These are phyloP conservation scores for Echinops telfairi DNA, from an alignment of 2,113 vertebrate genomes.

Conservation along the genomic window DNA sequence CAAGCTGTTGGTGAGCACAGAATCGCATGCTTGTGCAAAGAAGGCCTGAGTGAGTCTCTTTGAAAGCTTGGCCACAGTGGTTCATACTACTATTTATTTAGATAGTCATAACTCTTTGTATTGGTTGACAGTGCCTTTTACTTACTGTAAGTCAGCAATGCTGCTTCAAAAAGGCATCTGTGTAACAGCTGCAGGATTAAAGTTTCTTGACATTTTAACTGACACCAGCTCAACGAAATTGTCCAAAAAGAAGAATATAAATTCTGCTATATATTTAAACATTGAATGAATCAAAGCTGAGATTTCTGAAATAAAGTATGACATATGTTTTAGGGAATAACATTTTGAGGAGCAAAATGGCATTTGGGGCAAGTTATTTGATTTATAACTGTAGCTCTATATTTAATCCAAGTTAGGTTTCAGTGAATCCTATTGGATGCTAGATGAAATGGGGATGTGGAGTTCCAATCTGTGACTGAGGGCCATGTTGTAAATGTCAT, in stretches of 20 bases:
- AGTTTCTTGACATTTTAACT: slow-evolving; percentile 73
- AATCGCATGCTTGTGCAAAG: slow-evolving; percentile 37
- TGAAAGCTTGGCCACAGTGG: slow-evolving; percentile 45
- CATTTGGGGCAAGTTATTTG: slow-evolving; percentile 53
- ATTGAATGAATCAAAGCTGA: slow-evolving; percentile 71
- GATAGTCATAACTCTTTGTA: slow-evolving; percentile 38
- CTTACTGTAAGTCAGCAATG: slow-evolving; percentile 66
- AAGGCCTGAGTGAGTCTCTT: slow-evolving; percentile 34
- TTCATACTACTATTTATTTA: slow-evolving; percentile 46
- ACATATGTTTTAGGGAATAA: slow-evolving; percentile 62
- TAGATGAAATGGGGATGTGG: background rate
- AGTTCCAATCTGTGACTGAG: slow-evolving; percentile 13
- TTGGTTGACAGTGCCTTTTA: slow-evolving; percentile 55
- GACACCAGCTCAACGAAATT: slow-evolving; percentile 63
- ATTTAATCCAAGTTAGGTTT: slow-evolving; percentile 61
- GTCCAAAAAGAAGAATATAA: slow-evolving; percentile 19
- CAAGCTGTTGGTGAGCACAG: slow-evolving; percentile 41
- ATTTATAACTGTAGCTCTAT: slow-evolving; percentile 61
- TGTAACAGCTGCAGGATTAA: slow-evolving; percentile 67
- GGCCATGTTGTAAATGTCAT: background rate
- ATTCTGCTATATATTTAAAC: slow-evolving; percentile 64
- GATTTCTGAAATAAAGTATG: slow-evolving; percentile 64
- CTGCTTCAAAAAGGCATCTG: slow-evolving; percentile 72
- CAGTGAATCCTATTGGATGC: background rate
- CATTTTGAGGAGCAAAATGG: slow-evolving; percentile 52